Evolutionary conservation across 2,888 invertebrate species (phyloP), one percentile per base, ranked within the genome.

Genomic region (Monochamus alternatus): DNA sequence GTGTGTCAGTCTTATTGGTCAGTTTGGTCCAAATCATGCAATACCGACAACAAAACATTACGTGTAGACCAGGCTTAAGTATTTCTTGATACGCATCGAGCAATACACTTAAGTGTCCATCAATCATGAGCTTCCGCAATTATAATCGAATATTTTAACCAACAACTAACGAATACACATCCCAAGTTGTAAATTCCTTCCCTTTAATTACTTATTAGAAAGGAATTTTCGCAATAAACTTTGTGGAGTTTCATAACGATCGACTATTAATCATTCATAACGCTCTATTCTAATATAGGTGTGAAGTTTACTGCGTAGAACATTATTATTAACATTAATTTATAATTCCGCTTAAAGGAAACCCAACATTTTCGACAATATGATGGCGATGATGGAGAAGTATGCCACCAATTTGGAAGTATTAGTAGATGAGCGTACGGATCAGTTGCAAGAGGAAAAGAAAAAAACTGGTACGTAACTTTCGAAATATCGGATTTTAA

Each of bases 331-430:
- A 47, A 47, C 9, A 55, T 14, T 55, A 55, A 55, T 55, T n/a
- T 22, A 47, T 12, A 47, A 47, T 62, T 59, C 75, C 66, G 47
- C 38, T 38, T 72, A 77, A 22, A 97, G 96, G 95, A 95, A 97
- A 89, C 94, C 96, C 22, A 98, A 98, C 89, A 98, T 98, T 84
- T 96, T 98, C 85, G 98, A 98, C 89, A 98, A 98, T 87, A 98
- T 98, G 97, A 96, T 98, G 92, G 95, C 96, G 0, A 97, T 98
- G 93, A 97, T 98, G 97, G 98, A 98, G 88, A 97, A 97, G 86
- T 98, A 98, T 87, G 97, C 98, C 10, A 97, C 96, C 85, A 98
- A 98, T 89, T 91, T 98, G 83, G 98, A 98, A 89, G 96, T 94
- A 0, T 90, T 98, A 3, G 98, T 98, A 0, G 97, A 97, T 86